Percentiles rank a stretch among this genome's conserved stretches.
phyloP scores from a whole-genome alignment of 2,888 invertebrate species.

The Rhamnusium bicolor region DNA sequence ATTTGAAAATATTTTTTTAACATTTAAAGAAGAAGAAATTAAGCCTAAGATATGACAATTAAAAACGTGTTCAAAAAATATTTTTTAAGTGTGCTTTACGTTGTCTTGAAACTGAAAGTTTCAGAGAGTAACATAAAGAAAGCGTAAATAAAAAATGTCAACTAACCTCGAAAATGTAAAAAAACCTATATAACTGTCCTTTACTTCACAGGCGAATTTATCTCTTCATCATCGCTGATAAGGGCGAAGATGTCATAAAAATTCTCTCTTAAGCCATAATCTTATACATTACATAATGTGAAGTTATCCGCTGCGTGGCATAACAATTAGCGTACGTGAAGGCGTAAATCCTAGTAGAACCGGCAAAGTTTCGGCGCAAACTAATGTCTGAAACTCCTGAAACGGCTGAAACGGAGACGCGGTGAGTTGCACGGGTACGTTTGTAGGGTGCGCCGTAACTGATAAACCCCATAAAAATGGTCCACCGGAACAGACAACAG shows the following conservation, averaged over 20 bases:
- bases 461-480: conserved; percentile 51
- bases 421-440: conserved; percentile 35
- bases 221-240: background rate
- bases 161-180: background rate
- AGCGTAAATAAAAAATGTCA: background rate
- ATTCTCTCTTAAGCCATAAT: background rate
- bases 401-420: conserved; percentile 41
- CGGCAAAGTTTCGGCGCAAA: conserved; percentile 52
- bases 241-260: background rate
- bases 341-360: conserved; percentile 14
- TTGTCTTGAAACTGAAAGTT: background rate
- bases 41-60: too few relatives aligned
- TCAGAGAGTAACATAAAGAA: background rate
- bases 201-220: conserved; percentile 1
- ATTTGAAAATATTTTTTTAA: too few relatives aligned
- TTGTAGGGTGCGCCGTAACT: conserved; percentile 42
- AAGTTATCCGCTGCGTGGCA: conserved; percentile 14
- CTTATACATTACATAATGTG: conserved; percentile 16
- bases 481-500: conserved; percentile 44
- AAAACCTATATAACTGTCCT: too few relatives aligned
- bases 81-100: background rate
- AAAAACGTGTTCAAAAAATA: background rate
- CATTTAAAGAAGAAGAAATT: too few relatives aligned
- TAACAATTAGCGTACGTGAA: background rate
- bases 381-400: conserved; percentile 46